phyloP scores from a whole-genome alignment of 1,140 invertebrate species.

The Drosophila paulistorum region DNA sequence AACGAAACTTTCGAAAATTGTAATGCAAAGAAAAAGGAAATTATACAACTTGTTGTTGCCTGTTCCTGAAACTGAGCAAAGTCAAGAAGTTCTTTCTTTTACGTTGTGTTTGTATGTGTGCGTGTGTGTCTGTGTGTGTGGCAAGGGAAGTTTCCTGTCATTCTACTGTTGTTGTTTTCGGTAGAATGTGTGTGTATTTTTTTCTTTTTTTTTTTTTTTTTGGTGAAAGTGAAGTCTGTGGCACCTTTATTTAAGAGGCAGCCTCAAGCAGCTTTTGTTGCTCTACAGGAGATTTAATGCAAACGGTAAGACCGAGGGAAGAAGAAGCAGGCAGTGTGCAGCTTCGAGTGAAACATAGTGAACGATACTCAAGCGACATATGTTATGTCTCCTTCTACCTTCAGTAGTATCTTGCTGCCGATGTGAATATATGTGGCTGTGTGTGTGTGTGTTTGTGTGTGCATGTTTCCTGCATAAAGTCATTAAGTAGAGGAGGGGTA shows the following conservation, averaged over 20 bases:
- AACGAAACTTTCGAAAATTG: slow-evolving; percentile 53
- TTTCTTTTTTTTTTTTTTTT: slow-evolving; percentile 26
- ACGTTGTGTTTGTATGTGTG: neutral
- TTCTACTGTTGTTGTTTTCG: slow-evolving; percentile 10
- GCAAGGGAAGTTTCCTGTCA: slow-evolving; percentile 1
- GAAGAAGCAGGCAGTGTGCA: neutral
- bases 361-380: slow-evolving; percentile 45
- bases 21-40: slow-evolving; percentile 61
- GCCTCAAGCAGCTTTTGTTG: slow-evolving; percentile 35
- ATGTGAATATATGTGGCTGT: neutral
- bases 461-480: slow-evolving; percentile 61
- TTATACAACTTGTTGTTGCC: slow-evolving; percentile 61
- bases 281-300: slow-evolving; percentile 37
- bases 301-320: neutral
- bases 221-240: slow-evolving; percentile 59
- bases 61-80: slow-evolving; percentile 52
- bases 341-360: neutral
- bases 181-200: slow-evolving; percentile 11
- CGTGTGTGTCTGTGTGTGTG: slow-evolving; percentile 1
- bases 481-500: slow-evolving; percentile 64
- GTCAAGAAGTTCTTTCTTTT: slow-evolving; percentile 49
- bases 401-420: neutral
- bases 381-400: slow-evolving; percentile 53
- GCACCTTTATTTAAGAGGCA: slow-evolving; percentile 65
- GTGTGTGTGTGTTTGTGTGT: slow-evolving; percentile 15